Percentiles rank a stretch among this genome's conserved stretches.
These are phyloP conservation scores for Drepanosiphum platanoidis DNA, from an alignment of 2,888 invertebrate species.

Conservation along the genomic window DNA sequence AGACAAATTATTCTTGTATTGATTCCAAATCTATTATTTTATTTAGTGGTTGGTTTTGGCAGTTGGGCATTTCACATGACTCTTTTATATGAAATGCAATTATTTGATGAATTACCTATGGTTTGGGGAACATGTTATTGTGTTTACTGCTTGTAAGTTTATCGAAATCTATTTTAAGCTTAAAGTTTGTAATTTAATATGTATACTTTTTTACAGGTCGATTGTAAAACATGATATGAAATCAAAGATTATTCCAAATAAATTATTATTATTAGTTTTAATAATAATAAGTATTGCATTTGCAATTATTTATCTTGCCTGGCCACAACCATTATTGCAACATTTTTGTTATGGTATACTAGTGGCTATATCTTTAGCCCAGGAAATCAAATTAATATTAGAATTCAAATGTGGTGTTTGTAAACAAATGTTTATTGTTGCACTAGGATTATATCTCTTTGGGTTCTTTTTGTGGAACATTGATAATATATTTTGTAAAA, in stretches of 20 bases:
- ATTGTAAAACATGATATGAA: conserved; percentile 52
- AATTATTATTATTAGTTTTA: conserved; percentile 27
- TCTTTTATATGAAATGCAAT: conserved; percentile 67
- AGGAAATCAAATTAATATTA: conserved; percentile 64
- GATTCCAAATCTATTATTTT: conserved; percentile 62
- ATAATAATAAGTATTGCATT: conserved; percentile 63
- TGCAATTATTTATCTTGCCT: conserved; percentile 64
- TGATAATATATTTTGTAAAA: conserved; percentile 68
- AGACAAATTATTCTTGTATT: background rate
- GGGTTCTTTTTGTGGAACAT: conserved; percentile 69
- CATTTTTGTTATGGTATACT: conserved; percentile 67
- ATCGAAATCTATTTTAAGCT: background rate
- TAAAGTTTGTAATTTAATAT: background rate
- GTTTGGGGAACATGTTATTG: conserved; percentile 67
- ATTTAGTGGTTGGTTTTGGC: conserved; percentile 68
- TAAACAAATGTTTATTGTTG: conserved; percentile 64
- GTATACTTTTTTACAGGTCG: conserved; percentile 33
- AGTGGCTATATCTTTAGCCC: conserved; percentile 65
- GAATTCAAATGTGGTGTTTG: conserved; percentile 64
- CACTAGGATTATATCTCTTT: conserved; percentile 66
- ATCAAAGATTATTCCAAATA: conserved; percentile 47
- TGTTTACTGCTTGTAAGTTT: conserved; percentile 68
- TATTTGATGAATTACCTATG: conserved; percentile 70
- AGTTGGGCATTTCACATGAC: conserved; percentile 69
- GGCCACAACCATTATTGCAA: conserved; percentile 66